Conservation (phyloP, 2,888 invertebrate species). For the Galerucella nymphaeae region DNA sequence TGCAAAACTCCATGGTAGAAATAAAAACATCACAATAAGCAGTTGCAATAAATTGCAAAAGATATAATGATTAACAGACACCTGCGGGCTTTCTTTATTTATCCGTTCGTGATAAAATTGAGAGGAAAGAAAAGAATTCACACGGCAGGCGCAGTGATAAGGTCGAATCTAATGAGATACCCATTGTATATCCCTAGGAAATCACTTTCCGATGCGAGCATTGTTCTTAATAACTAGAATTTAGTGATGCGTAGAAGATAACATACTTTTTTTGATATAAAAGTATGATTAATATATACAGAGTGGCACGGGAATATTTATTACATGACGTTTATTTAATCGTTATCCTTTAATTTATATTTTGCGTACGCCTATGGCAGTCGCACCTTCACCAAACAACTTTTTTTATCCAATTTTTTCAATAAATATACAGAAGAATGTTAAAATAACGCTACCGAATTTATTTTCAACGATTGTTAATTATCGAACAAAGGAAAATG, state of each 20-base stretch:
- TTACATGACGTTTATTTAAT: no score
- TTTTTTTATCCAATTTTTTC: no score
- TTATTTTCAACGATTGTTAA: no score
- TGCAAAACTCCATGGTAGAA: neutral
- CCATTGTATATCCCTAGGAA: neutral
- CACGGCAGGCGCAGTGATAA: slow-evolving; percentile 9
- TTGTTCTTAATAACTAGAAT: slow-evolving; percentile 6
- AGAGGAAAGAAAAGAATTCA: neutral
- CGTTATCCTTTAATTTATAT: no score
- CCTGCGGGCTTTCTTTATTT: slow-evolving; percentile 7
- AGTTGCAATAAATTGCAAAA: neutral
- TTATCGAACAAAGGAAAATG: no score
- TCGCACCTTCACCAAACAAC: no score
- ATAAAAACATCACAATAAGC: neutral
- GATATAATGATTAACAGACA: neutral
- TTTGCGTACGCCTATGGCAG: no score
- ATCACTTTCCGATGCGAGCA: neutral
- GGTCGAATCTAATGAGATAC: slow-evolving; percentile 18
- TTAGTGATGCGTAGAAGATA: neutral
- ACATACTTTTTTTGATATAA: no score
- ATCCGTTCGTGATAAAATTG: slow-evolving; percentile 4
- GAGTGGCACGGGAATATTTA: neutral
- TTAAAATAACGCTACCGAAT: no score
- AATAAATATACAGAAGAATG: no score
- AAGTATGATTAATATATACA: neutral